phyloP scores from a whole-genome alignment of 1,140 invertebrate genomes.

The Sycophaga agraensis region DNA sequence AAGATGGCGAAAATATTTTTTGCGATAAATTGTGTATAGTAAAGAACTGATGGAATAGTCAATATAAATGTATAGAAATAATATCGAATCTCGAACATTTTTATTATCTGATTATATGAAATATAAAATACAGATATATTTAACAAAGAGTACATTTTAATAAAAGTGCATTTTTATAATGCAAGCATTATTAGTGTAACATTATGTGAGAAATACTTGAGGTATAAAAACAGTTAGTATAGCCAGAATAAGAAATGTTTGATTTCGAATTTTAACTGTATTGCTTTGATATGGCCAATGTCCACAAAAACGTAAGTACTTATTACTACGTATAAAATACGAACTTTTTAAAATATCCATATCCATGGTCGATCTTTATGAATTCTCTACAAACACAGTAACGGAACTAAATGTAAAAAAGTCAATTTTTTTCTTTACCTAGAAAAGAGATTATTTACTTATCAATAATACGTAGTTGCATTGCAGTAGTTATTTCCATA shows the following conservation, averaged over 20 bases:
- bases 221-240: background rate
- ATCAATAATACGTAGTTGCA: no score
- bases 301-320: constrained; percentile 9
- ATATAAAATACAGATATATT: background rate
- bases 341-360: constrained; percentile 11
- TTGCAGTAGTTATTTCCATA: no score
- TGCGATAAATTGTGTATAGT: background rate
- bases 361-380: no score
- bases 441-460: no score
- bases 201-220: background rate
- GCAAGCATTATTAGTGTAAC: no score
- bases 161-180: no score
- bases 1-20: background rate
- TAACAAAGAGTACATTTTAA: no score
- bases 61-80: background rate
- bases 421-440: no score
- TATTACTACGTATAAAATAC: background rate
- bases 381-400: no score
- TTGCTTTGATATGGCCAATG: background rate
- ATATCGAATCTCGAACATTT: background rate
- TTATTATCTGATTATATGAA: background rate
- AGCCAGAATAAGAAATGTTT: background rate
- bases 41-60: background rate
- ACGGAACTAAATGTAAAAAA: no score
- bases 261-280: background rate